phyloP scores from a whole-genome alignment of 2,888 invertebrate species.

The Calliphora vomitoria region DNA sequence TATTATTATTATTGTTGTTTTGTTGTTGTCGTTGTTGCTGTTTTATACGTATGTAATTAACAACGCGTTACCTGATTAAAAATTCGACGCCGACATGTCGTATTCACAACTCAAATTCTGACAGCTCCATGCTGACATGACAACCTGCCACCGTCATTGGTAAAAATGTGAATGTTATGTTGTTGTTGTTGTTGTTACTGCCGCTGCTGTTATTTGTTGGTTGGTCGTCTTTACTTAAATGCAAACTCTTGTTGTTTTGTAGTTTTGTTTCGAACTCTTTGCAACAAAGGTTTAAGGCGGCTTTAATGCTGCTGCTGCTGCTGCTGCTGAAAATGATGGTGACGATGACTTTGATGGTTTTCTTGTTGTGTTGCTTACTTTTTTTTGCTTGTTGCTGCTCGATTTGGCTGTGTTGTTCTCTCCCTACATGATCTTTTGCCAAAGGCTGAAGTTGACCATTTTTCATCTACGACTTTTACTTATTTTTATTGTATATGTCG shows the following conservation, averaged over 20 bases:
- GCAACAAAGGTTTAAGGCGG: conserved; percentile 65
- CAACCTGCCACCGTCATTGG: conserved; percentile 79
- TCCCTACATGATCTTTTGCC: conserved; percentile 72
- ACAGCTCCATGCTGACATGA: conserved; percentile 81
- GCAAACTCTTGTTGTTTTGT: neutral
- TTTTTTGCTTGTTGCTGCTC: conserved; percentile 54
- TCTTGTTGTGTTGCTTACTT: conserved; percentile 10
- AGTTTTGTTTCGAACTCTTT: conserved; percentile 17
- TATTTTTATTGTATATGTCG: conserved; percentile 34
- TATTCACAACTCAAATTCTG: conserved; percentile 80
- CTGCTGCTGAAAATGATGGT: conserved; percentile 68
- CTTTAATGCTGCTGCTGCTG: conserved; percentile 54
- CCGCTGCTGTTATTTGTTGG: conserved; percentile 6
- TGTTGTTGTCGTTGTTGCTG: conserved; percentile 36
- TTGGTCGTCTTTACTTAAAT: conserved; percentile 16
- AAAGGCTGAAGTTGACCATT: conserved; percentile 68
- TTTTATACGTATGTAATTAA: conserved; percentile 71
- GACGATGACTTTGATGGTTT: conserved; percentile 72
- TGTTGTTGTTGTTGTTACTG: conserved; percentile 7
- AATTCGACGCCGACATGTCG: conserved; percentile 75
- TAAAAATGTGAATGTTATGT: conserved; percentile 64
- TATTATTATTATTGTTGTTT: conserved; percentile 38
- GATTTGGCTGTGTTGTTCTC: conserved; percentile 74
- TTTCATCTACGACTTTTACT: conserved; percentile 68
- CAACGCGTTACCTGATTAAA: conserved; percentile 74